Base-by-base conservation (phyloP, 2,797 vertebrate genomes). In the Sebastes steindachneri region DNA sequence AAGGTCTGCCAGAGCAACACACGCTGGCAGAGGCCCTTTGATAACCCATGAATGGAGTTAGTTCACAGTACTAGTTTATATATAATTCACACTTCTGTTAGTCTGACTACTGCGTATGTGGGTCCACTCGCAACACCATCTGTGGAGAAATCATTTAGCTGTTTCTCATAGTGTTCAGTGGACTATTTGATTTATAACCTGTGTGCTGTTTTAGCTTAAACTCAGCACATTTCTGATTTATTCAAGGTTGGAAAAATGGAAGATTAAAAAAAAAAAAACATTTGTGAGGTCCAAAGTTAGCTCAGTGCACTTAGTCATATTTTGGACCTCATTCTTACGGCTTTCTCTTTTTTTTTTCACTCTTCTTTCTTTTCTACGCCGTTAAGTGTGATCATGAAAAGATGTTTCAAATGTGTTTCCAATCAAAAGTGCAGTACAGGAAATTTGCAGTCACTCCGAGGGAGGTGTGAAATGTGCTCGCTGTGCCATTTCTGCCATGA, bases 371-470 rank as follows among this genome's bases (percentile, higher is more conserved):
- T 91, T 93, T 90, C 85, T 92, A 81, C 65, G 55, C 69, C 26
- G 64, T 83, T 41, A 90, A 91, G 90, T 92, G 91, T 90, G 91
- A 94, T 93, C 78, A 93, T 89, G 86, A 95, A 94, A 94, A 95
- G 92, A 94, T 93, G 92, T 94, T 95, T 92, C 81, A 73, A 95
- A 94, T 89, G 88, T 93, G 90, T 94, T 94, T 95, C 87, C 88
- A 91, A 94, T 94, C 91, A 91, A 91, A 93, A 91, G 88, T 85
- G 77, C 92, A 85, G 90, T 89, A 92, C 93, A 95, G 94, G 94
- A 95, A 95, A 96, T 96, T 93, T 95, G 89, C 95, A 95, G 93
- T 96, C 94, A 92, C 90, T 94, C 90, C 82, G 92, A 93, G 90
- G 91, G 93, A 95, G 92, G 95, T 96, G 94, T 95, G 94, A 96